These are phyloP conservation scores for Drepanosiphum platanoidis DNA, from an alignment of 2,888 invertebrate genomes.

Conservation along the genomic window DNA sequence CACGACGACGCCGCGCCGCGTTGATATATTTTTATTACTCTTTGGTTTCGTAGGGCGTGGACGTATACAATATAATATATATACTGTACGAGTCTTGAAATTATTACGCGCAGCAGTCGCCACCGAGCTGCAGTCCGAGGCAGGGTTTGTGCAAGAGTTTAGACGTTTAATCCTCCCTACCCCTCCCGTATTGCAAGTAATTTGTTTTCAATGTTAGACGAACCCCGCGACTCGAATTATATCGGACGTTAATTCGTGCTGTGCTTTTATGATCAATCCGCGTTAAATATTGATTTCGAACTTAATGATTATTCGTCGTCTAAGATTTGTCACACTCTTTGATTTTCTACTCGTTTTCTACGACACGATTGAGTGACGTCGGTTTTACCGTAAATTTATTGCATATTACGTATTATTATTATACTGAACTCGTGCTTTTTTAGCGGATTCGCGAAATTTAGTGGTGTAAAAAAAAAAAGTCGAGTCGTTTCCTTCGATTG, in stretches of 20 bases:
- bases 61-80: background rate
- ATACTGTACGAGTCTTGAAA: background rate
- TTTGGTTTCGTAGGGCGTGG: background rate
- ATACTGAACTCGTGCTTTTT: too few species aligned
- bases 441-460: too few species aligned
- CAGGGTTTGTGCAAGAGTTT: background rate
- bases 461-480: too few species aligned
- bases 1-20: too few species aligned
- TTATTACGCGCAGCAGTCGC: background rate
- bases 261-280: background rate
- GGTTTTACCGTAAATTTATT: too few species aligned
- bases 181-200: background rate
- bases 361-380: too few species aligned
- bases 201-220: background rate
- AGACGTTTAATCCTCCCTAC: background rate
- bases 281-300: background rate
- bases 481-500: too few species aligned
- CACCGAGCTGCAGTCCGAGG: too few species aligned
- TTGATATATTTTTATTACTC: background rate
- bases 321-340: too few species aligned
- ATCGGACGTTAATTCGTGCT: background rate
- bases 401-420: too few species aligned
- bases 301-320: background rate
- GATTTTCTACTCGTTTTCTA: too few species aligned
- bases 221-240: too few species aligned